phyloP scores from a whole-genome alignment of 2,113 vertebrate species.

The Psittacus erithacus region DNA sequence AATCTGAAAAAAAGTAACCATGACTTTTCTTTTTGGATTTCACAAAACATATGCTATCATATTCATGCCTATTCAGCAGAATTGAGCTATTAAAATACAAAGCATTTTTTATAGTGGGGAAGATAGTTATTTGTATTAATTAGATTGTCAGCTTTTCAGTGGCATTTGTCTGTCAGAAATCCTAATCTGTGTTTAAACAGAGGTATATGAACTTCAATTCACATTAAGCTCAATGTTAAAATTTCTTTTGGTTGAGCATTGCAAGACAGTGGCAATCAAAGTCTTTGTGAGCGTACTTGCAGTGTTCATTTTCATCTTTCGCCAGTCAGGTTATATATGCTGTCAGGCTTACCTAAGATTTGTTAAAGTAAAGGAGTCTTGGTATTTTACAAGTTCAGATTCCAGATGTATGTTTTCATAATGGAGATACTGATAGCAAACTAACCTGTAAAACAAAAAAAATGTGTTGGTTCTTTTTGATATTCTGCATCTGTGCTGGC shows the following conservation, averaged over 20 bases:
- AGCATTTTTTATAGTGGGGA: slow-evolving; percentile 54
- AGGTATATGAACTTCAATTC: slow-evolving; percentile 76
- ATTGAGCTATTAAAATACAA: slow-evolving; percentile 32
- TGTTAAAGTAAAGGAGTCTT: background rate
- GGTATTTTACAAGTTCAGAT: background rate
- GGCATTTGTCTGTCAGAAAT: slow-evolving; percentile 76
- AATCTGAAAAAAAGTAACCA: background rate
- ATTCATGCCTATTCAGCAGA: background rate
- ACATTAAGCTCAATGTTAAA: slow-evolving; percentile 70
- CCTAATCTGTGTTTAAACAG: slow-evolving; percentile 82
- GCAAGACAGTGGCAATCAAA: background rate
- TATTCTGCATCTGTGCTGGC: background rate
- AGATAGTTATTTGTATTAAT: slow-evolving; percentile 76
- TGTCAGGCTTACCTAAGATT: background rate
- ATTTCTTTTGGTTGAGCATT: slow-evolving; percentile 64
- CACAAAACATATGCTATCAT: slow-evolving; percentile 6
- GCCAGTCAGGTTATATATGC: background rate
- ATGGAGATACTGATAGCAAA: background rate
- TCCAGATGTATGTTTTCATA: background rate
- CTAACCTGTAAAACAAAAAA: background rate
- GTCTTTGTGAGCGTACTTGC: background rate
- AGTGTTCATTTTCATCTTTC: background rate
- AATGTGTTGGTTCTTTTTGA: background rate
- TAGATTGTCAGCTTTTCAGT: slow-evolving; percentile 76
- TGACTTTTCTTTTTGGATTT: slow-evolving; percentile 44